Evolutionary conservation across 2,113 vertebrate genomes (phyloP), one percentile per base, ranked within the genome.

Genomic region (Eptatretus burgeri): DNA sequence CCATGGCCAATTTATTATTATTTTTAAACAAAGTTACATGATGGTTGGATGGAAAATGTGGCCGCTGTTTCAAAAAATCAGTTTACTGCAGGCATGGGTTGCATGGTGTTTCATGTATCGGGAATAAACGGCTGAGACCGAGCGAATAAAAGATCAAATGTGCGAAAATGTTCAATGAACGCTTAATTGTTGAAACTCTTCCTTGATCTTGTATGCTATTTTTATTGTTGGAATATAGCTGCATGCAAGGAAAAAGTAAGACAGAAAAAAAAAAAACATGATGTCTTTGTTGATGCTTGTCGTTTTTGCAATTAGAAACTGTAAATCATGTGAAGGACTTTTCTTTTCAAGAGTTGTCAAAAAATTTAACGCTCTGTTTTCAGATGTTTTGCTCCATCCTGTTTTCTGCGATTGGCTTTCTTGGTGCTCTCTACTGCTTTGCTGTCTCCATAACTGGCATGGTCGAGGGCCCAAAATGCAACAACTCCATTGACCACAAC

Each of bases 371-470:
- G 9, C n/a, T 17, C 13, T n/a, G n/a, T 60, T n/a, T 60, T 13
- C 56, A 60, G 56, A 60, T 60, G 56, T 11, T 60, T n/a, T 60
- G n/a, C 56, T 60, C 56, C 56, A 20, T 60, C 2, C 56, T 60
- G n/a, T 60, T 60, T 20, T 17, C n/a, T 10, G 56, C 9, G 10
- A 20, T 13, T 10, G 56, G 56, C 12, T 17, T 60, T 20, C 2
- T 60, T n/a, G 56, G 56, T 20, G 56, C 56, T 60, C n/a, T n/a
- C n/a, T 60, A 60, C 11, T 60, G 56, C 56, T 60, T 60, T 13
- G 20, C 20, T 60, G 11, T 60, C 10, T 60, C 56, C 11, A 2
- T 13, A n/a, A 13, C 12, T 10, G 56, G 56, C 2, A 2, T 60
- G 56, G 56, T 60, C n/a, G 56, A 60, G n/a, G 56, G 56, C 11